A percentile compares a stretch with the other conserved stretches of the same genome.
Evolutionary conservation across 2,113 vertebrate genomes (phyloP).

Genomic region (Actenoides hombroni): DNA sequence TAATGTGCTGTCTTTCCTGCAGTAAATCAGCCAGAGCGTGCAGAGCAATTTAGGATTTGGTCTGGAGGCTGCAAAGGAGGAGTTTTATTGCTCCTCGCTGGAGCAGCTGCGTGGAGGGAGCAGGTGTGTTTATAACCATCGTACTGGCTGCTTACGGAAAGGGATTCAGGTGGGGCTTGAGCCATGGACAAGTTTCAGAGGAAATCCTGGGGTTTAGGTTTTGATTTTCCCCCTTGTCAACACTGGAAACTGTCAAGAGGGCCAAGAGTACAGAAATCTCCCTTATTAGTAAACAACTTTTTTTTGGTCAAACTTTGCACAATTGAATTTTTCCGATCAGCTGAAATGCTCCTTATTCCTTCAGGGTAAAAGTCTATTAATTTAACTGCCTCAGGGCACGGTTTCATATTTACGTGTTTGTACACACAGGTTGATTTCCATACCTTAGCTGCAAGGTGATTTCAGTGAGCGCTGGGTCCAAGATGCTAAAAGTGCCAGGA

Average conservation of each 20-base stretch:
- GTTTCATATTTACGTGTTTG: not conserved
- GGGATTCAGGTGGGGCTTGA: not conserved
- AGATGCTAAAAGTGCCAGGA: not conserved
- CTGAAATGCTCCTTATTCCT: not conserved
- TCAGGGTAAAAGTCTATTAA: rapidly evolving
- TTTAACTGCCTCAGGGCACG: not conserved
- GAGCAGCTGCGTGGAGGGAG: constrained; percentile 50
- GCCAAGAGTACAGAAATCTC: not conserved
- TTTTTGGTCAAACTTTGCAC: no score
- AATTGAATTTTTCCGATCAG: not conserved
- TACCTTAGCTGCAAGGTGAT: not conserved
- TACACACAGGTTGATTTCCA: rapidly evolving
- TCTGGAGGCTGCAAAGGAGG: constrained; percentile 57
- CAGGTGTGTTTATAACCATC: constrained; percentile 68
- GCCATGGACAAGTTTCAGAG: constrained; percentile 41
- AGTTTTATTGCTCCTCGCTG: constrained; percentile 44
- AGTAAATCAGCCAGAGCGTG: constrained; percentile 56
- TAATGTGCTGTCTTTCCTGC: constrained; percentile 5
- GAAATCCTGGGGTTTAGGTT: constrained; percentile 23
- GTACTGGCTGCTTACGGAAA: constrained; percentile 31
- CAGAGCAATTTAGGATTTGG: constrained; percentile 43
- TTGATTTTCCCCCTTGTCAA: not conserved
- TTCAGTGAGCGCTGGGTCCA: not conserved
- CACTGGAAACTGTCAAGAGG: not conserved
- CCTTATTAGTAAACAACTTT: not conserved